Percentiles rank a stretch among this genome's conserved stretches.
phyloP scores from a whole-genome alignment of 2,113 vertebrate genomes.

The Notechis scutatus region DNA sequence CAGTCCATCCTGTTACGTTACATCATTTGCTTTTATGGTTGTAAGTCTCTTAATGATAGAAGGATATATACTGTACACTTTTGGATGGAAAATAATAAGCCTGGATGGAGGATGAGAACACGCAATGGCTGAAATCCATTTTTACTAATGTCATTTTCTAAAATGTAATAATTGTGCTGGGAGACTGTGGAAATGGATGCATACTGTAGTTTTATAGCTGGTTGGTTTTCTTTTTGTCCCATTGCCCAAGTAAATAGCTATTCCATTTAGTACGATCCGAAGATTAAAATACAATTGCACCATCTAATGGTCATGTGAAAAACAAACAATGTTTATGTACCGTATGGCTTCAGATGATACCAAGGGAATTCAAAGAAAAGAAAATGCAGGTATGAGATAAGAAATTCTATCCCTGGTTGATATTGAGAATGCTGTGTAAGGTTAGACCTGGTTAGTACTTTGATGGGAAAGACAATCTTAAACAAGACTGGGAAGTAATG shows the following conservation, averaged over 20 bases:
- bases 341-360: not conserved
- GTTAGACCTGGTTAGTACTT: not conserved
- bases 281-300: constrained; percentile 51
- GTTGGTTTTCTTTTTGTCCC: not conserved
- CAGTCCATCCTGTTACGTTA: not conserved
- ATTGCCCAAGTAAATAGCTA: not conserved
- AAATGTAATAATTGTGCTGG: not conserved
- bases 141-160: not conserved
- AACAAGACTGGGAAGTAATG: not conserved
- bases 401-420: not conserved
- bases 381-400: not conserved
- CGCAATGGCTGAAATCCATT: not conserved
- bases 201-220: not conserved
- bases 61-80: not conserved
- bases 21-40: not conserved
- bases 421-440: not conserved
- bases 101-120: not conserved
- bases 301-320: constrained; percentile 46
- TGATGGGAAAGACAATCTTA: not conserved
- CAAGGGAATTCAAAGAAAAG: not conserved
- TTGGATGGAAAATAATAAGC: not conserved
- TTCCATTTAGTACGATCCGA: not conserved
- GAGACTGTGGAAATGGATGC: not conserved
- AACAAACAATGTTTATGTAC: not conserved
- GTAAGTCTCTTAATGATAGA: not conserved